These are phyloP conservation scores for Lates japonicus DNA, from an alignment of 2,797 vertebrate genomes.

Conservation along the genomic window DNA sequence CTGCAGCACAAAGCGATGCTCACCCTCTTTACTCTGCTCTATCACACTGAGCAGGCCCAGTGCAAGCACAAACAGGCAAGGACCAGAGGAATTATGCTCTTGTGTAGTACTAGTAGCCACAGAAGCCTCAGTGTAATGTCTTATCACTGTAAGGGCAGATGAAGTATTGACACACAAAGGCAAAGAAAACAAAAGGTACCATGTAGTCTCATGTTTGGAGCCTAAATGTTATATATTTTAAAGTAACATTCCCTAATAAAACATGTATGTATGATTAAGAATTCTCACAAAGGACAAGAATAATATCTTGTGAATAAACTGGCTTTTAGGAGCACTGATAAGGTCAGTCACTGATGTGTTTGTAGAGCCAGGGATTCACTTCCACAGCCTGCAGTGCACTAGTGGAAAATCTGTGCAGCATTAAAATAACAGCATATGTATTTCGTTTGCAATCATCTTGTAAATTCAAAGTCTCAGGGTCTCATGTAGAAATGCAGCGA, in stretches of 20 bases:
- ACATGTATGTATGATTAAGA: slow-evolving; percentile 32
- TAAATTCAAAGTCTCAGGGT: slow-evolving; percentile 71
- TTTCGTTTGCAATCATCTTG: slow-evolving; percentile 76
- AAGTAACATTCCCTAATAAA: slow-evolving; percentile 40
- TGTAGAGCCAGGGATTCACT: slow-evolving; percentile 36
- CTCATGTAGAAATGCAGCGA: slow-evolving; percentile 64
- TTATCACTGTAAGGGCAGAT: slow-evolving; percentile 75
- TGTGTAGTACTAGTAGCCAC: slow-evolving; percentile 59
- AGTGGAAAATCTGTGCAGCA: slow-evolving; percentile 53
- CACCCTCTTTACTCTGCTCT: slow-evolving; percentile 78
- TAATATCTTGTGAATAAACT: slow-evolving; percentile 45
- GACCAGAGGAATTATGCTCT: slow-evolving; percentile 78
- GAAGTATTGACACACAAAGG: slow-evolving; percentile 66
- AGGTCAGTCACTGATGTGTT: slow-evolving; percentile 40
- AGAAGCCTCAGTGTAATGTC: slow-evolving; percentile 63
- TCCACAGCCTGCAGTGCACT: slow-evolving; percentile 56
- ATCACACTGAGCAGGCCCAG: slow-evolving; percentile 82
- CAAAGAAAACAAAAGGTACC: slow-evolving; percentile 51
- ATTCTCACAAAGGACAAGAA: slow-evolving; percentile 29
- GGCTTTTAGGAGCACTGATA: slow-evolving; percentile 32
- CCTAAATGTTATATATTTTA: slow-evolving; percentile 27
- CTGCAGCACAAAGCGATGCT: slow-evolving; percentile 79
- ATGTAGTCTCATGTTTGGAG: slow-evolving; percentile 38
- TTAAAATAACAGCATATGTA: slow-evolving; percentile 65
- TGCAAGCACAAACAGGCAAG: slow-evolving; percentile 68